A percentile compares a stretch with the other conserved stretches of the same genome.
These are phyloP conservation scores for Oconnorella tubifera DNA, from an alignment of 2,888 invertebrate species.

Conservation along the genomic window DNA sequence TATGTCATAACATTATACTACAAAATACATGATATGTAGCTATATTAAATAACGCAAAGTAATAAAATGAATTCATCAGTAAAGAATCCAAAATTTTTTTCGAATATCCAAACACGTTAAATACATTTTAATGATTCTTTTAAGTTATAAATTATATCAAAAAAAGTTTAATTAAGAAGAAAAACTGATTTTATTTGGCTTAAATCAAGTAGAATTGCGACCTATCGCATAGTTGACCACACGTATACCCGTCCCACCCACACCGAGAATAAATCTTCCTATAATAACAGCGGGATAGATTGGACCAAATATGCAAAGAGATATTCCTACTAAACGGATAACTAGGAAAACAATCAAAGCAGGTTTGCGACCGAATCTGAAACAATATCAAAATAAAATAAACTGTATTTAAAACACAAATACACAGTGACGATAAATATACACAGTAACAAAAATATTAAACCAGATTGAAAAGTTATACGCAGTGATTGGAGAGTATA, in stretches of 20 bases:
- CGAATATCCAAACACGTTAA: too few species aligned
- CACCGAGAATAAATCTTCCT: slow-evolving; percentile 22
- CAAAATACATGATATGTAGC: too few species aligned
- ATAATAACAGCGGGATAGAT: slow-evolving; percentile 13
- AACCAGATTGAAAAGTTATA: background rate
- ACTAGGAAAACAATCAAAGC: slow-evolving; percentile 9
- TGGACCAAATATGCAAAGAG: slow-evolving; percentile 17
- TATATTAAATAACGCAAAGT: too few species aligned
- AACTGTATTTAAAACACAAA: background rate
- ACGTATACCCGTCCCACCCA: background rate
- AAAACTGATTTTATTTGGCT: too few species aligned
- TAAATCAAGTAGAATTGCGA: too few species aligned
- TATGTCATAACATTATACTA: too few species aligned
- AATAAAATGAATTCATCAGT: too few species aligned
- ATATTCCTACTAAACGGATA: slow-evolving; percentile 17
- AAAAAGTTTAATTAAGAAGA: too few species aligned
- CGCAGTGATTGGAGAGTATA: background rate
- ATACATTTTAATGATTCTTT: too few species aligned
- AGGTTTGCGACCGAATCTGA: slow-evolving; percentile 20
- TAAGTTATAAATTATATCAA: too few species aligned
- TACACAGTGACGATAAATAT: background rate
- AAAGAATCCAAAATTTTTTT: too few species aligned
- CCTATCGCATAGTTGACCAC: background rate
- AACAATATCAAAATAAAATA: background rate
- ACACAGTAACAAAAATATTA: too few species aligned